Evolutionary conservation across 37 sponge, comb jelly and placozoan genomes (phyloP).

Genomic region (Theonella swinhoei): DNA sequence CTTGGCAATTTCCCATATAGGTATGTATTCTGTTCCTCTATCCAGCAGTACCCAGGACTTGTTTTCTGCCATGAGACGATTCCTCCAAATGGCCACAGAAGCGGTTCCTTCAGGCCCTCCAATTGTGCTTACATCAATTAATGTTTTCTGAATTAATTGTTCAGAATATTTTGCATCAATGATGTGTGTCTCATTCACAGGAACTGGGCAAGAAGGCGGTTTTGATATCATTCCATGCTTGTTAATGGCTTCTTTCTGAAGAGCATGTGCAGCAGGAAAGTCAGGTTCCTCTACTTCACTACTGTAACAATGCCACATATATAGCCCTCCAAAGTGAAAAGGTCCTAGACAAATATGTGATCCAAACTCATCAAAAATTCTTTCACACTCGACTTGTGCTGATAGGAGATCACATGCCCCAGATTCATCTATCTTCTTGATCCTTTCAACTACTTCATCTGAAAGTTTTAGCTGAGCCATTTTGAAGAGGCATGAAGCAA

Average conservation of each 20-base stretch:
- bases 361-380: not conserved
- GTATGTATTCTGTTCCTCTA: not conserved
- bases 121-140: not conserved
- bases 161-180: not conserved
- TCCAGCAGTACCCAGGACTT: not conserved
- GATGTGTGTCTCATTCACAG: no score
- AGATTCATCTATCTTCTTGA: not conserved
- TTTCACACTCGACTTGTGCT: not conserved
- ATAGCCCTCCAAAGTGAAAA: not conserved
- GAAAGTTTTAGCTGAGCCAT: not conserved
- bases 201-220: no score
- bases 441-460: not conserved
- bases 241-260: no score
- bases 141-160: not conserved
- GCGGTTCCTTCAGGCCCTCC: not conserved
- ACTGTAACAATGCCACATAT: not conserved
- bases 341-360: not conserved
- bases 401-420: no score
- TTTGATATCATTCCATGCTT: no score
- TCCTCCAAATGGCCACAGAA: not conserved
- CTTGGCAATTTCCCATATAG: not conserved
- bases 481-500: not conserved
- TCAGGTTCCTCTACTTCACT: not conserved
- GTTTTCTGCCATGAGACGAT: not conserved
- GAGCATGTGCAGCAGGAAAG: no score